These are phyloP conservation scores for Apamea sordens DNA, from an alignment of 2,888 invertebrate species.

Conservation along the genomic window DNA sequence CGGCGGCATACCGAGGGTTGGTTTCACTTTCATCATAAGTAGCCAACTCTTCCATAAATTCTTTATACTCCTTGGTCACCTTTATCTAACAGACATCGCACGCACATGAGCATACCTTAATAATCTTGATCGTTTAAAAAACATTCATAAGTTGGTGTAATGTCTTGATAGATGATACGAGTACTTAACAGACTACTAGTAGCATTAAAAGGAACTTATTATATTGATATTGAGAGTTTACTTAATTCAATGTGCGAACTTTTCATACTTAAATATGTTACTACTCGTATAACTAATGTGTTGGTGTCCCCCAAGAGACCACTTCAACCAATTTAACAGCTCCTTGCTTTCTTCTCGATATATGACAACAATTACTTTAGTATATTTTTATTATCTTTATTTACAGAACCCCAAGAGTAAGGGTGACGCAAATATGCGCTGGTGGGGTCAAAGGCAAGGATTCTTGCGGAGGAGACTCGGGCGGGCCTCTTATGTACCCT, in stretches of 20 bases:
- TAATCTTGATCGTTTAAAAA: neutral
- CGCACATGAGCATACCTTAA: neutral
- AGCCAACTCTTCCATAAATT: neutral
- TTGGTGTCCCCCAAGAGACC: neutral
- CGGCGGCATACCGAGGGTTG: slow-evolving; percentile 76
- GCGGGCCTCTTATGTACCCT: slow-evolving; percentile 91
- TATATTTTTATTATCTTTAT: slow-evolving; percentile 5
- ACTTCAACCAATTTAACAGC: neutral
- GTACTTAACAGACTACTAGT: neutral
- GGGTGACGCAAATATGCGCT: slow-evolving; percentile 89
- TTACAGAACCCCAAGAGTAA: slow-evolving; percentile 74
- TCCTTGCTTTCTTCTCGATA: slow-evolving; percentile 17
- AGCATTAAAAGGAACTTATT: neutral
- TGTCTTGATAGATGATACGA: neutral
- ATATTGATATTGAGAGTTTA: neutral
- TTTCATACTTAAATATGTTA: neutral
- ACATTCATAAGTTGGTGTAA: too few species aligned
- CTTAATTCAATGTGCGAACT: neutral
- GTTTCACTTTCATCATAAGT: slow-evolving; percentile 20
- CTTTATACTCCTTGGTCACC: neutral
- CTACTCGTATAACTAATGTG: neutral
- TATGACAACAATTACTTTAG: neutral
- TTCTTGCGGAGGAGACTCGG: slow-evolving; percentile 92
- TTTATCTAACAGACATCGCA: neutral
- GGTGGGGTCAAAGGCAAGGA: slow-evolving; percentile 89